These are phyloP conservation scores for Leuctra nigra DNA, from an alignment of 2,888 invertebrate genomes.

Conservation along the genomic window DNA sequence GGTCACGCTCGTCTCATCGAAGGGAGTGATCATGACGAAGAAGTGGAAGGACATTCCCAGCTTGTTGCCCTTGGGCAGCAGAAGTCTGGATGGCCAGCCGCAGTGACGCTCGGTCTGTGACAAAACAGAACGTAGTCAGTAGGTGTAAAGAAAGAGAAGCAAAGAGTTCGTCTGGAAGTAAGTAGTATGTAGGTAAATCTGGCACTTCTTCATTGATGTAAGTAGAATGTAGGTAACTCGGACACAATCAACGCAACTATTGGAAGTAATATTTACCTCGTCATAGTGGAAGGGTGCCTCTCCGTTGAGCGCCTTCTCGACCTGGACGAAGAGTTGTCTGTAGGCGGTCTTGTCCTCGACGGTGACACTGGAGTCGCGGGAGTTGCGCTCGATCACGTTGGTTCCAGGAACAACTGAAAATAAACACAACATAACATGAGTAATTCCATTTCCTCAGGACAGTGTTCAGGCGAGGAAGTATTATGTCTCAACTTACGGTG, in stretches of 20 bases:
- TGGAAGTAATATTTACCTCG: conserved; percentile 14
- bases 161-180: too few species aligned
- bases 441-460: neutral
- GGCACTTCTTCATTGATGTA: neutral
- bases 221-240: too few species aligned
- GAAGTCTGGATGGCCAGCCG: conserved; percentile 62
- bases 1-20: conserved; percentile 24
- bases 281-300: conserved; percentile 45
- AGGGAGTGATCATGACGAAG: conserved; percentile 50
- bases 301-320: conserved; percentile 50
- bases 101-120: conserved; percentile 44
- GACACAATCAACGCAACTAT: too few species aligned
- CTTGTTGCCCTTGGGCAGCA: conserved; percentile 62
- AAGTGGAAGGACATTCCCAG: conserved; percentile 59
- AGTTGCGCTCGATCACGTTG: conserved; percentile 61
- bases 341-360: conserved; percentile 57
- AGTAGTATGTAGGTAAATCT: too few species aligned
- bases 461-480: neutral
- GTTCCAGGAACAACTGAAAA: conserved; percentile 49
- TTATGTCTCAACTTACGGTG: conserved; percentile 37
- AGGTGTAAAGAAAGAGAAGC: too few species aligned
- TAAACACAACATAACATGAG: neutral
- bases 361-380: conserved; percentile 57
- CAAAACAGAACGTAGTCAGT: too few species aligned
- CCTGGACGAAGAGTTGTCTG: conserved; percentile 54